Evolutionary conservation across 2,113 vertebrate genomes (phyloP).

Genomic region (Platichthys flesus): DNA sequence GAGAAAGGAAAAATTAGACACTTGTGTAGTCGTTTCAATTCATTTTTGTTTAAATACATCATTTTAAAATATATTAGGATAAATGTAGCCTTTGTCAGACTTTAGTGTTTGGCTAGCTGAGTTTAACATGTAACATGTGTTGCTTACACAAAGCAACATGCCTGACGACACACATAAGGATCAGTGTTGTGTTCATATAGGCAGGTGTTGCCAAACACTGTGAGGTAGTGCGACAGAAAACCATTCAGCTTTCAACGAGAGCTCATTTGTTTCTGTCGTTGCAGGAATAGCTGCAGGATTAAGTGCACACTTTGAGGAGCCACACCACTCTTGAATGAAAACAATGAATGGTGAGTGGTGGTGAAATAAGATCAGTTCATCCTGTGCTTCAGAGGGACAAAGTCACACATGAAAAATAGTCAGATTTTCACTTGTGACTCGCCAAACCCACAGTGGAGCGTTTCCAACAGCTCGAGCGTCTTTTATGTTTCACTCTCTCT

Average conservation of each 20-base stretch:
- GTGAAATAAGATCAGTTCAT: constrained; percentile 39
- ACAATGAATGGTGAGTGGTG: constrained; percentile 14
- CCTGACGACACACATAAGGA: constrained; percentile 13
- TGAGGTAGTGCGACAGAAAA: constrained; percentile 21
- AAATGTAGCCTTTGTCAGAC: background rate
- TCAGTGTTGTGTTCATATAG: background rate
- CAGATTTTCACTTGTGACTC: constrained; percentile 23
- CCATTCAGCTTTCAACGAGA: constrained; percentile 21
- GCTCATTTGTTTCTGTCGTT: constrained; percentile 38
- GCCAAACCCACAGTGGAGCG: constrained; percentile 36
- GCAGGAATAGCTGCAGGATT: constrained; percentile 2
- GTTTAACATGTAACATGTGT: background rate
- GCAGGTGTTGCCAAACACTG: constrained; percentile 8
- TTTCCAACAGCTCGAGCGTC: constrained; percentile 21
- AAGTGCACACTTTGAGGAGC: constrained; percentile 1
- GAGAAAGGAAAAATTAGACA: background rate
- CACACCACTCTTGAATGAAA: constrained; percentile 36
- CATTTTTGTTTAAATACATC: background rate
- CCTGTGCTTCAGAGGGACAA: constrained; percentile 28
- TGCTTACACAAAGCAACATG: background rate
- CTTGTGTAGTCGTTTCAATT: background rate
- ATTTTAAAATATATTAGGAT: background rate
- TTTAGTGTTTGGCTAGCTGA: background rate
- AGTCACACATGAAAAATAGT: constrained; percentile 48
- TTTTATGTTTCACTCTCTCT: constrained; percentile 23